phyloP scores from a whole-genome alignment of 2,797 vertebrate species.

The Merluccius polli region DNA sequence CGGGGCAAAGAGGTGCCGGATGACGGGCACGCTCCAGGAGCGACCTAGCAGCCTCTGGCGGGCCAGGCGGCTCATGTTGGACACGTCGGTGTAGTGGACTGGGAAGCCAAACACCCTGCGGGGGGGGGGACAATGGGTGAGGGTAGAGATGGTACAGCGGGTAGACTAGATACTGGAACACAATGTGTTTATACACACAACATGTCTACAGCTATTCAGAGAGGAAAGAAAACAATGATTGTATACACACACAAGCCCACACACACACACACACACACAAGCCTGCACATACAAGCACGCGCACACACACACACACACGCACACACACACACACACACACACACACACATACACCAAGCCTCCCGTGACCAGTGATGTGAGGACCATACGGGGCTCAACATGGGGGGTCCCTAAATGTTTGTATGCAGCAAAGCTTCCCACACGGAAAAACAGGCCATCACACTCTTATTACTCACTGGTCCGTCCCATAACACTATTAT shows the following conservation, averaged over 20 bases:
- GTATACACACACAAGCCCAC: neutral
- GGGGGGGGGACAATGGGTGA: neutral
- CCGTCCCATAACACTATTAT: neutral
- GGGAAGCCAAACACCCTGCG: slow-evolving; percentile 86
- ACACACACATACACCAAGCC: neutral
- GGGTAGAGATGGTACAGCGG: neutral
- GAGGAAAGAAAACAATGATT: neutral
- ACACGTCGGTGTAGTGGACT: slow-evolving; percentile 88
- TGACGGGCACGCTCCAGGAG: slow-evolving; percentile 88
- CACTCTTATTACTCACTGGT: too few relatives aligned
- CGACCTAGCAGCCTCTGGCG: slow-evolving; percentile 87
- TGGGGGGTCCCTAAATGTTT: too few relatives aligned
- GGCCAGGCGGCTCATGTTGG: slow-evolving; percentile 90
- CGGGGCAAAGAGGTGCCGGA: slow-evolving; percentile 89
- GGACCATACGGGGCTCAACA: too few relatives aligned
- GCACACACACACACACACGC: slow-evolving; percentile 4
- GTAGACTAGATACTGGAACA: neutral
- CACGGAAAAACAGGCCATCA: too few relatives aligned
- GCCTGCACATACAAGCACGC: too few relatives aligned
- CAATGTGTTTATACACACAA: too few relatives aligned
- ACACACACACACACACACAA: neutral
- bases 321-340: slow-evolving; percentile 4
- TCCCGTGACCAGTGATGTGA: too few relatives aligned
- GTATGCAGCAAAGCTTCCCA: too few relatives aligned
- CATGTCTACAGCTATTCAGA: too few relatives aligned